Percentiles rank a stretch among this genome's conserved stretches.
phyloP scores from a whole-genome alignment of 2,113 vertebrate species.

The Entomyzon cyanotis region DNA sequence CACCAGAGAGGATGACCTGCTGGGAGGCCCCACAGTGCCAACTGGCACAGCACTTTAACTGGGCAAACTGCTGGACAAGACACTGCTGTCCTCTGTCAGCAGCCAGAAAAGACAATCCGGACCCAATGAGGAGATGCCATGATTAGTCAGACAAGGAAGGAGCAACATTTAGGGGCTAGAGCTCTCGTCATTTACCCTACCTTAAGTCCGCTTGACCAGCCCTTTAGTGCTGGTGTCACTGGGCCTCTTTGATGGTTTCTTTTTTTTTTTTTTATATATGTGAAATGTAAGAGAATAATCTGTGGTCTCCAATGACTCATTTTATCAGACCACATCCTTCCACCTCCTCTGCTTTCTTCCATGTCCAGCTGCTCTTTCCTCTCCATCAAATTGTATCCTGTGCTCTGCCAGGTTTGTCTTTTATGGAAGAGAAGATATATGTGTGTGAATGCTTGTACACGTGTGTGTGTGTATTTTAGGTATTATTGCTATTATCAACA shows the following conservation, averaged over 20 bases:
- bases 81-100: background rate
- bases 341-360: slow-evolving; percentile 20
- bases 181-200: background rate
- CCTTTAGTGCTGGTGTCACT: background rate
- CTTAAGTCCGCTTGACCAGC: background rate
- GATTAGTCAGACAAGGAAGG: background rate
- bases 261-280: background rate
- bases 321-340: background rate
- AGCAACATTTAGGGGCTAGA: background rate
- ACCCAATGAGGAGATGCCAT: background rate
- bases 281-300: background rate
- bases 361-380: background rate
- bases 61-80: background rate
- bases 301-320: background rate
- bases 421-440: slow-evolving; percentile 32
- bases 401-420: slow-evolving; percentile 27
- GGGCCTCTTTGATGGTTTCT: background rate
- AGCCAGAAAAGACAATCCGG: slow-evolving; percentile 24
- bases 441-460: background rate
- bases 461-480: slow-evolving; percentile 16
- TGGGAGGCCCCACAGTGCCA: background rate
- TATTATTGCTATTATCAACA: slow-evolving; percentile 17
- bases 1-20: background rate
- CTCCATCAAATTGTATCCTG: background rate
- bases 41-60: background rate